Conservation (phyloP, 2,797 vertebrate species). For the Melanotaenia boesemani region DNA sequence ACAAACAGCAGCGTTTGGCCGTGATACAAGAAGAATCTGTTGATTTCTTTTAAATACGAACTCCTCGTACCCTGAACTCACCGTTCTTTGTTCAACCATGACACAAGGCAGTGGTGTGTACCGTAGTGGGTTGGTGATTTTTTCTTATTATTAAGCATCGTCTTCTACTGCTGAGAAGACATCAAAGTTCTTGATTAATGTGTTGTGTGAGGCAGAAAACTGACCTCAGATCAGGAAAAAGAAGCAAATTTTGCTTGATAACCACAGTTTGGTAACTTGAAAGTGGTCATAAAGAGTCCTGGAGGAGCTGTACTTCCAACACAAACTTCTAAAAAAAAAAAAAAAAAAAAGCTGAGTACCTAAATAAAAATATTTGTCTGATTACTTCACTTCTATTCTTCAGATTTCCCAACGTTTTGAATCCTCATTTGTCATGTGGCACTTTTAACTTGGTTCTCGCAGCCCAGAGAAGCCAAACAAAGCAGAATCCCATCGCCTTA, state of each 20-base stretch:
- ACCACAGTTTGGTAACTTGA: slow-evolving; percentile 20
- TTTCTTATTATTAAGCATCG: slow-evolving; percentile 11
- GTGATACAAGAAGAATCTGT: slow-evolving; percentile 5
- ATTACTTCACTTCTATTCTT: slow-evolving; percentile 25
- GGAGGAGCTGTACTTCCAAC: slow-evolving; percentile 13
- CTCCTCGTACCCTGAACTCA: slow-evolving; percentile 58
- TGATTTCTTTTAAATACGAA: slow-evolving; percentile 36
- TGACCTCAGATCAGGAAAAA: slow-evolving; percentile 29
- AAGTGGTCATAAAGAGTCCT: slow-evolving; percentile 26
- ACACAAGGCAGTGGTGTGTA: slow-evolving; percentile 53
- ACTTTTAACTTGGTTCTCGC: slow-evolving; percentile 6
- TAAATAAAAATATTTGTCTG: slow-evolving; percentile 32
- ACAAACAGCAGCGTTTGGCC: slow-evolving; percentile 40
- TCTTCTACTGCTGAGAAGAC: background rate
- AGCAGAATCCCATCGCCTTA: background rate
- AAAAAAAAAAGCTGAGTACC: slow-evolving; percentile 10
- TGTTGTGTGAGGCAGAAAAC: slow-evolving; percentile 3
- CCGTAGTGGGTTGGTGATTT: slow-evolving; percentile 34
- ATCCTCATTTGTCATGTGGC: background rate
- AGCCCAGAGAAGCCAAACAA: slow-evolving; percentile 24
- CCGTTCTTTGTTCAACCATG: slow-evolving; percentile 10
- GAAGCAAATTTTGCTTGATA: background rate
- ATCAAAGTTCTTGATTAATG: slow-evolving; percentile 8
- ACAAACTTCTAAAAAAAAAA: background rate
- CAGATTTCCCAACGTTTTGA: slow-evolving; percentile 1